Evolutionary conservation across 2,113 vertebrate species (phyloP).

Genomic region (Cyprinodon tularosa): DNA sequence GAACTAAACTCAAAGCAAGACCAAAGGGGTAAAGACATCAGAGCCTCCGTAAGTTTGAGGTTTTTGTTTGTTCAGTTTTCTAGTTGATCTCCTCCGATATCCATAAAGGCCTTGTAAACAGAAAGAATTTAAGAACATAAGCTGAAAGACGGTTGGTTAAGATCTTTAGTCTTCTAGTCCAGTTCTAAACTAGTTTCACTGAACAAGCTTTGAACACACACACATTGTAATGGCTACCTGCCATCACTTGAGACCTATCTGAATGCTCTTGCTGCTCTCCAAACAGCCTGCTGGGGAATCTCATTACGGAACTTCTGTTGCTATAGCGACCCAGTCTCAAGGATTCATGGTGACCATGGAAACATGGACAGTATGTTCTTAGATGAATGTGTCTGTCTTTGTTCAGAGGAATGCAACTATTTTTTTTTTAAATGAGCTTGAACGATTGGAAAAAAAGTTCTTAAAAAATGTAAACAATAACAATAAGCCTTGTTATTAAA

Average conservation of each 20-base stretch:
- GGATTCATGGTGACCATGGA: slow-evolving; percentile 68
- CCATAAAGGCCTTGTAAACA: neutral
- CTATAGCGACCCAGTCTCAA: slow-evolving; percentile 74
- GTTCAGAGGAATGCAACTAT: neutral
- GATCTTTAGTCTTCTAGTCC: neutral
- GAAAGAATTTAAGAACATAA: neutral
- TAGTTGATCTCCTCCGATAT: neutral
- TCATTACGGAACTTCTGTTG: slow-evolving; percentile 72
- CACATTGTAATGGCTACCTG: slow-evolving; percentile 49
- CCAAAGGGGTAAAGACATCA: neutral
- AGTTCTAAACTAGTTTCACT: neutral
- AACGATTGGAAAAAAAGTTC: neutral
- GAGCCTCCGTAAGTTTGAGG: neutral
- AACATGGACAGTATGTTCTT: slow-evolving; percentile 57
- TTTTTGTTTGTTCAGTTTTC: neutral
- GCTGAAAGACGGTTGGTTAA: neutral
- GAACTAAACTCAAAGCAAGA: neutral
- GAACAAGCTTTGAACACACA: slow-evolving; percentile 5
- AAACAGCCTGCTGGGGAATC: slow-evolving; percentile 71
- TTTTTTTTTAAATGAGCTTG: too few species aligned
- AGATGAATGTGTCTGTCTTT: slow-evolving; percentile 1
- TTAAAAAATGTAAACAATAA: neutral
- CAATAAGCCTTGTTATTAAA: too few species aligned
- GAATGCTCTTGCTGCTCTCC: slow-evolving; percentile 61
- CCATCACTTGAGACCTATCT: slow-evolving; percentile 61